Evolutionary conservation across 2,797 vertebrate species (phyloP).

Genomic region (Micrastur ruficollis): DNA sequence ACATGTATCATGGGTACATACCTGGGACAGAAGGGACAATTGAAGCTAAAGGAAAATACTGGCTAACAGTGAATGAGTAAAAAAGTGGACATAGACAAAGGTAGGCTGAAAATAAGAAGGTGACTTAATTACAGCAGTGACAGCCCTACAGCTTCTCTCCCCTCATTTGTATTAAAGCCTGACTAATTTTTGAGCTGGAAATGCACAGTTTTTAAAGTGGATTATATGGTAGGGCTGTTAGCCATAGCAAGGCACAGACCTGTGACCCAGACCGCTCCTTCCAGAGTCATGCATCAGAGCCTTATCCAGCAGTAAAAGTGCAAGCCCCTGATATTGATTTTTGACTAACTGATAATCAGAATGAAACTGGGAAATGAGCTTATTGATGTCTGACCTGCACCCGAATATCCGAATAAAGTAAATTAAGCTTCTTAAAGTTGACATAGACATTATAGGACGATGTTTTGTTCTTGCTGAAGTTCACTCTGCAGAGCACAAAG

Average conservation of each 20-base stretch:
- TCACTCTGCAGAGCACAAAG: not conserved
- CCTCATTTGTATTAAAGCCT: not conserved
- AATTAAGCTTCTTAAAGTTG: conserved; percentile 32
- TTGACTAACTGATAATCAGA: not conserved
- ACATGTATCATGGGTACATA: not conserved
- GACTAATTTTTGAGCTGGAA: not conserved
- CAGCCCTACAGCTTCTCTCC: not conserved
- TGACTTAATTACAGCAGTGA: not conserved
- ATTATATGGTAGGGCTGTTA: not conserved
- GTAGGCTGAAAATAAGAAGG: not conserved
- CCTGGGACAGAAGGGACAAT: not conserved
- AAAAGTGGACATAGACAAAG: not conserved
- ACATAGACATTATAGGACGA: not conserved
- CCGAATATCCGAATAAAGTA: not conserved
- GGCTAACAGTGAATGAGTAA: not conserved
- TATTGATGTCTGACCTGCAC: not conserved
- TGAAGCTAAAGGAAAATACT: not conserved
- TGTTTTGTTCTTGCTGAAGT: not conserved
- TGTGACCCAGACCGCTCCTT: not conserved
- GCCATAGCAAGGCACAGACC: not conserved
- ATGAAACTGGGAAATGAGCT: not conserved
- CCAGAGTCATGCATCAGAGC: not conserved
- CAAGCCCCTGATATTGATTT: not conserved
- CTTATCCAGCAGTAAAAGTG: not conserved
- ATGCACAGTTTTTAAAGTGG: not conserved